Conservation (phyloP, 2,888 invertebrate species). For the Orthosia gothica region DNA sequence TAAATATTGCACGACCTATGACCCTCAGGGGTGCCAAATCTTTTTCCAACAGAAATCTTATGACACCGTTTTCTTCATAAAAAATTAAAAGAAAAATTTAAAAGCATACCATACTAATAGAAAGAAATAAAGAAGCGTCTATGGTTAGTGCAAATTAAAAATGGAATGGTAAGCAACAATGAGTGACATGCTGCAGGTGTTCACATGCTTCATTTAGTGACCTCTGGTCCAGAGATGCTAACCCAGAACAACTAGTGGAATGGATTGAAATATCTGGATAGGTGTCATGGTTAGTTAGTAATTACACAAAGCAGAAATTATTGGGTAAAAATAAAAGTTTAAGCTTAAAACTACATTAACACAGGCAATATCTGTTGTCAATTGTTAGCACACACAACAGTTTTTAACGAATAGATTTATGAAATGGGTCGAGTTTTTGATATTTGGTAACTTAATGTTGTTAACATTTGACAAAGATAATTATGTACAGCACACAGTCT, state of each 20-base stretch:
- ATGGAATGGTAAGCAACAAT: constrained; percentile 80
- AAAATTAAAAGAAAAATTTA: constrained; percentile 76
- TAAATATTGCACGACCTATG: constrained; percentile 81
- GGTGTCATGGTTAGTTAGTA: constrained; percentile 1
- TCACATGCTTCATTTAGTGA: constrained; percentile 71
- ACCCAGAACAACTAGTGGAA: constrained; percentile 16
- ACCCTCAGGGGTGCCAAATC: constrained; percentile 90
- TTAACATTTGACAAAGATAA: constrained; percentile 67
- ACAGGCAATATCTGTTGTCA: constrained; percentile 53
- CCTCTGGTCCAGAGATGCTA: constrained; percentile 67
- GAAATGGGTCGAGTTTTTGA: not conserved
- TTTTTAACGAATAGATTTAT: not conserved
- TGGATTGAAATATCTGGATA: constrained; percentile 41
- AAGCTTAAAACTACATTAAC: constrained; percentile 54
- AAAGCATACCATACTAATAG: constrained; percentile 77
- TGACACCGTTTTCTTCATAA: constrained; percentile 90
- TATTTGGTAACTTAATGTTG: not conserved
- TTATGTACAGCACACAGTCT: constrained; percentile 49
- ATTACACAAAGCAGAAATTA: constrained; percentile 54
- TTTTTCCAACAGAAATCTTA: constrained; percentile 77
- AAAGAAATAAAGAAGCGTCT: constrained; percentile 80
- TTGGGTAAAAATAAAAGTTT: constrained; percentile 45
- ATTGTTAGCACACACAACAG: constrained; percentile 35
- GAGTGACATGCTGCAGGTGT: constrained; percentile 79
- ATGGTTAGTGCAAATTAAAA: constrained; percentile 82